These are phyloP conservation scores for Alcedo atthis DNA, from an alignment of 2,797 vertebrate species.

Conservation along the genomic window DNA sequence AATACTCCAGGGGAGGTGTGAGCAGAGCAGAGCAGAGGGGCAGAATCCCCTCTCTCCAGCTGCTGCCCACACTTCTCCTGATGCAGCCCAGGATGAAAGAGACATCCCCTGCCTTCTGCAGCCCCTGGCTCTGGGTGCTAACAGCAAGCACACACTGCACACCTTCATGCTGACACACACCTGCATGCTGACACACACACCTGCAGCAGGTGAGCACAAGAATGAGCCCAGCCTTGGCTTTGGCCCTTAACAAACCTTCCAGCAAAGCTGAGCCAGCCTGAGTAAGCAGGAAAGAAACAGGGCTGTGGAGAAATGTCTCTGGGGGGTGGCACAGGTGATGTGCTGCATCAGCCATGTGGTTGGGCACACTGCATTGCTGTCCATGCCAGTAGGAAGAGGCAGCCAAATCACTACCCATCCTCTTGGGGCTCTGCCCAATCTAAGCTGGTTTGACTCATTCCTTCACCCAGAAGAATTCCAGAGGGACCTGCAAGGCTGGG, in stretches of 20 bases:
- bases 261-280: neutral
- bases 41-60: no score
- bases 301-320: neutral
- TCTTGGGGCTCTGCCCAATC: neutral
- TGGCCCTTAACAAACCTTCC: neutral
- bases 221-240: neutral
- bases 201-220: neutral
- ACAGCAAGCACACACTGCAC: neutral
- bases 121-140: neutral
- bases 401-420: neutral
- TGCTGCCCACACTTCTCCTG: no score
- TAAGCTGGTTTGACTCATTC: neutral
- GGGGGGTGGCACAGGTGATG: neutral
- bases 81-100: neutral
- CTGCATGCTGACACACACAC: neutral
- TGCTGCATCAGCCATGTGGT: rapidly evolving
- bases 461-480: neutral
- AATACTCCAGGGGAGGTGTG: no score
- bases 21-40: no score
- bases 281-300: rapidly evolving
- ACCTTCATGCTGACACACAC: neutral
- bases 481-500: neutral
- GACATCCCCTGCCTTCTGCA: neutral
- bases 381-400: neutral
- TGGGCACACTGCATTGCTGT: rapidly evolving